phyloP scores from a whole-genome alignment of 2,888 invertebrate genomes.

The Boloria euphrosyne region DNA sequence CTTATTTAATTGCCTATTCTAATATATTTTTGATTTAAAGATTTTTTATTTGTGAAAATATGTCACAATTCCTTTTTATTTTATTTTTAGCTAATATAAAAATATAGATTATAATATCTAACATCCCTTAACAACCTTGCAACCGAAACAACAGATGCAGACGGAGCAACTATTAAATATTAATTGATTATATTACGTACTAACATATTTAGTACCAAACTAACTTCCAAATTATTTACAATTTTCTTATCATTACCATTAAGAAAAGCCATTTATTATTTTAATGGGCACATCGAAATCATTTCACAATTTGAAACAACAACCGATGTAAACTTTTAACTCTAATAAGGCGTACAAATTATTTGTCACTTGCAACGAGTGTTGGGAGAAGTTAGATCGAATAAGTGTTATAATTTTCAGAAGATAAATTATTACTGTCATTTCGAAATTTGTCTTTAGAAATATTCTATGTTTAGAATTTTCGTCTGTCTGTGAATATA shows the following conservation, averaged over 20 bases:
- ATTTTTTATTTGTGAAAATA: too few relatives aligned
- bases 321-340: conserved; percentile 11
- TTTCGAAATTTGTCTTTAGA: not conserved
- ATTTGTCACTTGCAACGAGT: conserved; percentile 15
- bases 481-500: too few relatives aligned
- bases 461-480: not conserved
- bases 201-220: too few relatives aligned
- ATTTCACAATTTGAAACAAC: conserved; percentile 13
- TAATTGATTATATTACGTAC: too few relatives aligned
- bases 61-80: too few relatives aligned
- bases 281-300: conserved; percentile 5
- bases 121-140: too few relatives aligned
- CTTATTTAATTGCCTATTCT: too few relatives aligned
- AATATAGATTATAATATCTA: too few relatives aligned
- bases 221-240: not conserved
- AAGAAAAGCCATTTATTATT: conserved; percentile 6
- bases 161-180: too few relatives aligned
- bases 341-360: conserved; percentile 10
- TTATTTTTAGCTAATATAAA: too few relatives aligned
- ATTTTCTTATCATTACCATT: conserved; percentile 14
- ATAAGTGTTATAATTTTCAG: conserved; percentile 5
- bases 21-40: too few relatives aligned
- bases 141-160: too few relatives aligned
- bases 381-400: conserved; percentile 15
- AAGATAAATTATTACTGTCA: not conserved